Evolutionary conservation across 2,113 vertebrate species (phyloP).

Genomic region (Elephas maximus): DNA sequence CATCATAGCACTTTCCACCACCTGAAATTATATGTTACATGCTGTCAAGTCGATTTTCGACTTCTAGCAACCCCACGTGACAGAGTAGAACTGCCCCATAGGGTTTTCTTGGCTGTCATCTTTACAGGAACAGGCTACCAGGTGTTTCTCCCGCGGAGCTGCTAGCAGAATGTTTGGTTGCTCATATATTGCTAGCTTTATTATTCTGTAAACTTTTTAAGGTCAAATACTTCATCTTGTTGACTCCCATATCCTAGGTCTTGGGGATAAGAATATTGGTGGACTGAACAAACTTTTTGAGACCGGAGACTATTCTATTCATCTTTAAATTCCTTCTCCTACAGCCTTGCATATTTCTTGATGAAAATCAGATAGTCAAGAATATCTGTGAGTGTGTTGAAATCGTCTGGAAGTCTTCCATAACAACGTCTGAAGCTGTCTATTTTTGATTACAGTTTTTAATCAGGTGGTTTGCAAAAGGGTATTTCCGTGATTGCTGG

Average conservation of each 20-base stretch:
- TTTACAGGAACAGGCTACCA: not conserved
- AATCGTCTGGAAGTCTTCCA: slow-evolving; percentile 18
- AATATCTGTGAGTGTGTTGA: slow-evolving; percentile 10
- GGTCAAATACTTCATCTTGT: not conserved
- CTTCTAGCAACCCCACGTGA: too few relatives aligned
- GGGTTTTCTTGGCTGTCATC: not conserved
- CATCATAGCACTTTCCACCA: not conserved
- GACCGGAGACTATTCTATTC: not conserved
- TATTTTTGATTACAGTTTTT: slow-evolving; percentile 21
- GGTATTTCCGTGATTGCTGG: not conserved
- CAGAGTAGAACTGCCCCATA: not conserved
- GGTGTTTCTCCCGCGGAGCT: not conserved
- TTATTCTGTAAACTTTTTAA: not conserved
- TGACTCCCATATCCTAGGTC: accelerated
- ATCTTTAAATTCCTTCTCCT: not conserved
- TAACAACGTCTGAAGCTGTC: slow-evolving; percentile 10
- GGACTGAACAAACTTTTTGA: not conserved
- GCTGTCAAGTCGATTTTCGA: not conserved
- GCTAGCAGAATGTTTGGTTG: not conserved
- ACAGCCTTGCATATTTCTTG: not conserved
- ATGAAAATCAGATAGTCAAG: not conserved
- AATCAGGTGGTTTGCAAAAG: slow-evolving; percentile 20
- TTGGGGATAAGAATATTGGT: not conserved
- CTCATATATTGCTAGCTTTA: not conserved
- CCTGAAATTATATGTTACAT: not conserved